Evolutionary conservation across 2,797 vertebrate species (phyloP).

Genomic region (Tragelaphus eurycerus): DNA sequence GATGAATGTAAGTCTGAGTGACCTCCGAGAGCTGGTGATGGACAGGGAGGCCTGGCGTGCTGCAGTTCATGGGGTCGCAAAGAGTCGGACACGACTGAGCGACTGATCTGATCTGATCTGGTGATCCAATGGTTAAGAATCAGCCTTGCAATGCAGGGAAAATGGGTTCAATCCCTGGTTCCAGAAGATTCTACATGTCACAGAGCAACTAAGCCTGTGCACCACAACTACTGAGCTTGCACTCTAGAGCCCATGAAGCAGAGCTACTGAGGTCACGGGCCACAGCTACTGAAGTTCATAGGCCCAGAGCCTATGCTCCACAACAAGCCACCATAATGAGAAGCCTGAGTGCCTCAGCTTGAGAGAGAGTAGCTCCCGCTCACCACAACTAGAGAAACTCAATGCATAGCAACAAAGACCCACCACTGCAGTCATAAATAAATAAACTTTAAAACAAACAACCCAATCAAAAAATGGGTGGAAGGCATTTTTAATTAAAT

Average conservation of each 20-base stretch:
- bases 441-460: background rate
- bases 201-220: background rate
- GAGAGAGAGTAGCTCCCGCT: background rate
- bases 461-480: background rate
- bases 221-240: background rate
- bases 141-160: background rate
- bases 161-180: background rate
- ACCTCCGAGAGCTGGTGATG: no score
- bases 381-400: background rate
- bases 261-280: background rate
- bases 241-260: background rate
- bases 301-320: background rate
- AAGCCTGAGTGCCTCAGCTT: background rate
- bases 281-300: background rate
- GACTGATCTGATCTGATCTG: background rate
- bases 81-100: no score
- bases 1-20: no score
- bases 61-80: no score
- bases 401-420: background rate
- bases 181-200: background rate
- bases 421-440: background rate
- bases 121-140: background rate
- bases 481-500: background rate
- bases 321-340: background rate
- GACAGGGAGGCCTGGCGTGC: no score